Evolutionary conservation across 2,113 vertebrate species (phyloP).

Genomic region (Dissostichus mawsoni): DNA sequence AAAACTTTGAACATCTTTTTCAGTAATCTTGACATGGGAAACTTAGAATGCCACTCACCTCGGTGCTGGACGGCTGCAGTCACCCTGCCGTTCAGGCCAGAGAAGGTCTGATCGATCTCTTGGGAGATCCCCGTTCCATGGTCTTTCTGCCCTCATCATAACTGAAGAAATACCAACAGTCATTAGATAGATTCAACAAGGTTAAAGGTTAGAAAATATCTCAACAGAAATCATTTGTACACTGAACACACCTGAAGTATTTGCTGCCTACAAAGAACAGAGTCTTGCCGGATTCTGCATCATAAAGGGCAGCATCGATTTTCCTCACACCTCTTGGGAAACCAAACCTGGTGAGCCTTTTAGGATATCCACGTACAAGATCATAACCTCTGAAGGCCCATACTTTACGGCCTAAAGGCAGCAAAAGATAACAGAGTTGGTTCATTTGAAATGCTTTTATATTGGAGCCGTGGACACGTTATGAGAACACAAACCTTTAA

Average conservation of each 20-base stretch:
- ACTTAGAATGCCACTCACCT: conserved; percentile 74
- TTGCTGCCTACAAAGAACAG: conserved; percentile 86
- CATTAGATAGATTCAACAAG: not conserved
- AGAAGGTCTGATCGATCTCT: conserved; percentile 77
- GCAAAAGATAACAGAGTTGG: not conserved
- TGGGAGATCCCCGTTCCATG: conserved; percentile 88
- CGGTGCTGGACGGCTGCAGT: conserved; percentile 86
- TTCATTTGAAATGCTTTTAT: not conserved
- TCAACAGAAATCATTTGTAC: too few relatives aligned
- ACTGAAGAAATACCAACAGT: conserved; percentile 71
- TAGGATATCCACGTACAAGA: conserved; percentile 83
- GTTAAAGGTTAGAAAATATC: not conserved
- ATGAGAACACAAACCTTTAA: conserved; percentile 70
- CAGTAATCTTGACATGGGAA: not conserved
- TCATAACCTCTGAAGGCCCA: conserved; percentile 89
- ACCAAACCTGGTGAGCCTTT: conserved; percentile 79
- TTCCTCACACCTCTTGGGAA: conserved; percentile 83
- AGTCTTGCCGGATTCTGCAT: conserved; percentile 80
- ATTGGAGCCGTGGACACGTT: too few relatives aligned
- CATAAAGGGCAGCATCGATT: conserved; percentile 87
- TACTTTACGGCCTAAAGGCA: conserved; percentile 81
- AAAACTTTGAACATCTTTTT: not conserved
- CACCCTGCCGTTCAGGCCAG: conserved; percentile 78
- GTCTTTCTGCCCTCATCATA: conserved; percentile 84
- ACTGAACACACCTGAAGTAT: conserved; percentile 89